These are phyloP conservation scores for Nematostella vectensis DNA, from an alignment of 92 coral and sea anemone species.

Conservation along the genomic window DNA sequence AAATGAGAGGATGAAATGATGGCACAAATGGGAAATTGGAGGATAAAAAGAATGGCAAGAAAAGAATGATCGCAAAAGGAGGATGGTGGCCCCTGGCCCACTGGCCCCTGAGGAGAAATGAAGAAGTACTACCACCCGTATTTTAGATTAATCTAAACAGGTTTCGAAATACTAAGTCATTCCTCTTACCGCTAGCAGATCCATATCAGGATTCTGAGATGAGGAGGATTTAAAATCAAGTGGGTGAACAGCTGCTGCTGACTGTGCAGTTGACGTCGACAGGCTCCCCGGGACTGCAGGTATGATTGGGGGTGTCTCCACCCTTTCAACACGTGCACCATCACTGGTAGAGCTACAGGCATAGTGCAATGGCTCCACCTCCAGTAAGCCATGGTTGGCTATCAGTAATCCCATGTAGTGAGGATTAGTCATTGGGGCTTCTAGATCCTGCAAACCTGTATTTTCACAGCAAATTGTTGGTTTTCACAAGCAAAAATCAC, in stretches of 20 bases:
- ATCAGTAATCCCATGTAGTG: conserved; percentile 24
- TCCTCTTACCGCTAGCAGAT: conserved; percentile 71
- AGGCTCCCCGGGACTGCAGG: conserved; percentile 19
- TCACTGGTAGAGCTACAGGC: conserved; percentile 90
- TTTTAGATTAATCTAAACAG: too few relatives aligned
- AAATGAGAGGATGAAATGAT: too few relatives aligned
- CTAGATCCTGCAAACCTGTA: conserved; percentile 31
- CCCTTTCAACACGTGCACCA: conserved; percentile 85
- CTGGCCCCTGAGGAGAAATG: too few relatives aligned
- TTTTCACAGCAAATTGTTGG: too few relatives aligned
- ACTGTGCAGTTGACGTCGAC: conserved; percentile 6
- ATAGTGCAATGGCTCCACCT: conserved; percentile 90
- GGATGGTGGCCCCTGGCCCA: too few relatives aligned
- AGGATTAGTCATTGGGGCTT: conserved; percentile 7
- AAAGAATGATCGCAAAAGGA: too few relatives aligned
- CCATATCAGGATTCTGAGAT: conserved; percentile 59
- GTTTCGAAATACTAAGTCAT: too few relatives aligned
- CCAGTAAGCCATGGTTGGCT: conserved; percentile 79
- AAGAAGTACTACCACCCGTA: too few relatives aligned
- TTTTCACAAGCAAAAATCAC: background rate
- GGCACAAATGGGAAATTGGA: too few relatives aligned
- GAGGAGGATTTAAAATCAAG: conserved; percentile 30
- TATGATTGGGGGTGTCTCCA: conserved; percentile 26
- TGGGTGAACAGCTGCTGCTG: conserved; percentile 17
- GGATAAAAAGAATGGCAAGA: too few relatives aligned